Conservation (phyloP, 2,888 invertebrate genomes). For the Harpalus rubripes region DNA sequence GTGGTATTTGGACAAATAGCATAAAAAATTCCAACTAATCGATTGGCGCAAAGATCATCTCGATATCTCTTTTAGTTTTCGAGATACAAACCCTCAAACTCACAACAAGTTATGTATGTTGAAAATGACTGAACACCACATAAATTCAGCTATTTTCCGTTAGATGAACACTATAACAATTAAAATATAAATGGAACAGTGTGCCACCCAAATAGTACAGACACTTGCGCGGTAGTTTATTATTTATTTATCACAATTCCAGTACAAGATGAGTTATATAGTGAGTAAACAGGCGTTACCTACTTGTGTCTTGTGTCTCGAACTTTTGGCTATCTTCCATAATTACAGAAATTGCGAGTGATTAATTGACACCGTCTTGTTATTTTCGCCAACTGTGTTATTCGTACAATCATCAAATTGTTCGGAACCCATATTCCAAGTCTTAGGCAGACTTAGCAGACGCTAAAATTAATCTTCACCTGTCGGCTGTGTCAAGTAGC, state of each 20-base stretch:
- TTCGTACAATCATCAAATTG: constrained; percentile 65
- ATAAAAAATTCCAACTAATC: background rate
- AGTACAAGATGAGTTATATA: constrained; percentile 32
- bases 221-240: background rate
- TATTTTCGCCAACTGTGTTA: constrained; percentile 67
- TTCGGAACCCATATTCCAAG: constrained; percentile 65
- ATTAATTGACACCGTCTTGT: constrained; percentile 61
- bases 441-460: background rate
- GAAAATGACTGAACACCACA: background rate
- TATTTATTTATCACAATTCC: constrained; percentile 3
- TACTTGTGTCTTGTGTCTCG: background rate
- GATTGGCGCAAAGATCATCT: background rate
- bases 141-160: background rate
- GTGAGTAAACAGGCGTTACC: constrained; percentile 39
- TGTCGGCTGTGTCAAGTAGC: constrained; percentile 14
- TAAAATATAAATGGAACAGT: background rate
- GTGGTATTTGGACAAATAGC: background rate
- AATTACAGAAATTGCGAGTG: constrained; percentile 64
- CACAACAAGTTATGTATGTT: too few relatives aligned
- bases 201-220: background rate
- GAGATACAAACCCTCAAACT: background rate
- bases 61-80: background rate
- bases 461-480: constrained; percentile 63
- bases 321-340: constrained; percentile 59
- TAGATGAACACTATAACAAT: background rate